Percentiles rank a stretch among this genome's conserved stretches.
These are phyloP conservation scores for Diaprepes abbreviatus DNA, from an alignment of 2,888 invertebrate genomes.

Conservation along the genomic window DNA sequence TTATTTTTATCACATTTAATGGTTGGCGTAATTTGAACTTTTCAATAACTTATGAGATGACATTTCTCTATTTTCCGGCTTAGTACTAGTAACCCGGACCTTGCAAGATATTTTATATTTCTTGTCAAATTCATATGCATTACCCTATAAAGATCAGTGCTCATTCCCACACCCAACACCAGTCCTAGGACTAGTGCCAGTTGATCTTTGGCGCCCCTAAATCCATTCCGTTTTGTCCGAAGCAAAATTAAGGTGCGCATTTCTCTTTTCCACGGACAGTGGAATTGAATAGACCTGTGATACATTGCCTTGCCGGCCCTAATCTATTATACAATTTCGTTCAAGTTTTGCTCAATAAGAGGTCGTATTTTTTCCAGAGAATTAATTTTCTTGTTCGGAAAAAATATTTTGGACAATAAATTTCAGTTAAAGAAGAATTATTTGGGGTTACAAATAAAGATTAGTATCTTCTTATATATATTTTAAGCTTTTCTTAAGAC, in stretches of 20 bases:
- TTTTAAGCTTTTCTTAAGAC: no score
- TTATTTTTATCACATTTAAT: no score
- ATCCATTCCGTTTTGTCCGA: slow-evolving; percentile 62
- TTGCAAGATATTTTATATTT: slow-evolving; percentile 3
- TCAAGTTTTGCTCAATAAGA: slow-evolving; percentile 48
- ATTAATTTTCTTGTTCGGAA: slow-evolving; percentile 38
- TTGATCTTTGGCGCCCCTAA: slow-evolving; percentile 63
- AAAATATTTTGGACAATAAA: slow-evolving; percentile 37
- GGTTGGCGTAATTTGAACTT: no score
- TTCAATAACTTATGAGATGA: no score
- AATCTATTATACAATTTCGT: slow-evolving; percentile 51
- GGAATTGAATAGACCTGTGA: slow-evolving; percentile 62
- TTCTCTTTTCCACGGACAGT: slow-evolving; percentile 62
- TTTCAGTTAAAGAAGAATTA: slow-evolving; percentile 18
- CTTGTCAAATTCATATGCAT: slow-evolving; percentile 4
- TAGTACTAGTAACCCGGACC: no score
- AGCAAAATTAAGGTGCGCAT: slow-evolving; percentile 65
- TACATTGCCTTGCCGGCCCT: slow-evolving; percentile 50
- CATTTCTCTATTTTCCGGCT: no score
- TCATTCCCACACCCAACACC: slow-evolving; percentile 49
- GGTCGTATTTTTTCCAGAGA: slow-evolving; percentile 32
- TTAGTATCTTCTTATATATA: not conserved
- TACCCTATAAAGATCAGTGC: not conserved
- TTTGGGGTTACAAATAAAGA: slow-evolving; percentile 10
- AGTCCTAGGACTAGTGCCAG: slow-evolving; percentile 63